Evolutionary conservation across 1,140 invertebrate species (phyloP).

Genomic region (Drosophila lini): DNA sequence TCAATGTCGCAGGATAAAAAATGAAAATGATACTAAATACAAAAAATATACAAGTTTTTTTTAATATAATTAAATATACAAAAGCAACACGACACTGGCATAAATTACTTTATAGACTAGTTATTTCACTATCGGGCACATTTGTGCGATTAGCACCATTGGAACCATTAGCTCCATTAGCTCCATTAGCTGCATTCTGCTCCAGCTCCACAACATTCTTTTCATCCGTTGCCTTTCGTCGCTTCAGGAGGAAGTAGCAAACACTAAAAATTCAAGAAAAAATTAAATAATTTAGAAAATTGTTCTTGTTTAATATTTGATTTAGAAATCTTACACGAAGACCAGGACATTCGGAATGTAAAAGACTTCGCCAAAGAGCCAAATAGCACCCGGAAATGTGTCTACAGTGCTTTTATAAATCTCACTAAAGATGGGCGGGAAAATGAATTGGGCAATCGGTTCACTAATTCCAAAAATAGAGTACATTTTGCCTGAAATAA

Average conservation of each 20-base stretch:
- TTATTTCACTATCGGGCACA: constrained; percentile 69
- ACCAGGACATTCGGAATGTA: constrained; percentile 80
- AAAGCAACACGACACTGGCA: constrained; percentile 13
- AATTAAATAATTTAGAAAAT: neutral
- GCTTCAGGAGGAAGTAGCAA: constrained; percentile 66
- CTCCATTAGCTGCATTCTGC: constrained; percentile 45
- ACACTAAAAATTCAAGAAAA: constrained; percentile 27
- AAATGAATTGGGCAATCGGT: constrained; percentile 76
- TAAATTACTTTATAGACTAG: constrained; percentile 70
- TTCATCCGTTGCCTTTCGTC: constrained; percentile 49
- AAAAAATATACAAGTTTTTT: constrained; percentile 24
- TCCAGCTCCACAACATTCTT: constrained; percentile 54
- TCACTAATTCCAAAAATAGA: constrained; percentile 82
- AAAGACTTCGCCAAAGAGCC: constrained; percentile 78
- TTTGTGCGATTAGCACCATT: constrained; percentile 36
- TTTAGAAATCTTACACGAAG: constrained; percentile 72
- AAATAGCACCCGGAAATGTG: constrained; percentile 78
- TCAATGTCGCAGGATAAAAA: neutral
- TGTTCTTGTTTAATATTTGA: neutral
- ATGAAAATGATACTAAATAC: constrained; percentile 11
- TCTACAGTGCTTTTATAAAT: constrained; percentile 75
- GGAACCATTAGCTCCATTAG: constrained; percentile 22
- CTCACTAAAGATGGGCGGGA: constrained; percentile 73
- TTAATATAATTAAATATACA: constrained; percentile 43
- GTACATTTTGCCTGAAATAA: constrained; percentile 79